These are phyloP conservation scores for Notiomystis cincta DNA, from an alignment of 2,113 vertebrate species.

Conservation along the genomic window DNA sequence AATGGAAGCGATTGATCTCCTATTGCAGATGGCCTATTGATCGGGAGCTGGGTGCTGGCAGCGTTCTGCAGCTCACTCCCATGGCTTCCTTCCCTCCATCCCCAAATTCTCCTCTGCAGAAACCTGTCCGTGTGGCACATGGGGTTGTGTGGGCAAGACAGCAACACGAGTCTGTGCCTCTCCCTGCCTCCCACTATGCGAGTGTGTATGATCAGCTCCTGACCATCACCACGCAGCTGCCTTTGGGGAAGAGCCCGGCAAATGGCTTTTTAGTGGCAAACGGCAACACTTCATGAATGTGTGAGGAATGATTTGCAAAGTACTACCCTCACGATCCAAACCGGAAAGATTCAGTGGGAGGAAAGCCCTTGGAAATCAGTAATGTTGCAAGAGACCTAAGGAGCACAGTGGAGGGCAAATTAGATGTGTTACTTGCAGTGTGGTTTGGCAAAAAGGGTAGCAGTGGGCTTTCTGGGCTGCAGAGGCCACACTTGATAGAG, in stretches of 20 bases:
- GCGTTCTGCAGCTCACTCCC: fast-evolving
- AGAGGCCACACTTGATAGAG: constrained; percentile 47
- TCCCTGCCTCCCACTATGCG: not conserved
- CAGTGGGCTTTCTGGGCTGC: constrained; percentile 45
- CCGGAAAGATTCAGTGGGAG: constrained; percentile 15
- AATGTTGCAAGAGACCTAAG: constrained; percentile 43
- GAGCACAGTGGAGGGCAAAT: constrained; percentile 47
- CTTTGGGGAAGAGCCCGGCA: constrained; percentile 26
- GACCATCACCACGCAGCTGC: not conserved
- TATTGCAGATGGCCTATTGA: constrained; percentile 42
- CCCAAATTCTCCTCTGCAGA: not conserved
- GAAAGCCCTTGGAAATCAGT: constrained; percentile 40
- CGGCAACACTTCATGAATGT: not conserved
- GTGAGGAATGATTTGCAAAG: constrained; percentile 47
- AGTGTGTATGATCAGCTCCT: not conserved
- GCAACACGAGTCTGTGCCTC: not conserved
- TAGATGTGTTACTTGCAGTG: constrained; percentile 54
- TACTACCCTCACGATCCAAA: constrained; percentile 18
- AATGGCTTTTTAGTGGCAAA: constrained; percentile 22
- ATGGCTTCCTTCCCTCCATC: not conserved
- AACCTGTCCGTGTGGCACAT: fast-evolving
- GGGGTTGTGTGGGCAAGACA: not conserved
- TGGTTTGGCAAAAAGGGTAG: constrained; percentile 54
- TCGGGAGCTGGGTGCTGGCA: not conserved
- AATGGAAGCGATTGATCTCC: constrained; percentile 61